Conservation (phyloP, 2,113 vertebrate species). For the Rattus rattus region DNA sequence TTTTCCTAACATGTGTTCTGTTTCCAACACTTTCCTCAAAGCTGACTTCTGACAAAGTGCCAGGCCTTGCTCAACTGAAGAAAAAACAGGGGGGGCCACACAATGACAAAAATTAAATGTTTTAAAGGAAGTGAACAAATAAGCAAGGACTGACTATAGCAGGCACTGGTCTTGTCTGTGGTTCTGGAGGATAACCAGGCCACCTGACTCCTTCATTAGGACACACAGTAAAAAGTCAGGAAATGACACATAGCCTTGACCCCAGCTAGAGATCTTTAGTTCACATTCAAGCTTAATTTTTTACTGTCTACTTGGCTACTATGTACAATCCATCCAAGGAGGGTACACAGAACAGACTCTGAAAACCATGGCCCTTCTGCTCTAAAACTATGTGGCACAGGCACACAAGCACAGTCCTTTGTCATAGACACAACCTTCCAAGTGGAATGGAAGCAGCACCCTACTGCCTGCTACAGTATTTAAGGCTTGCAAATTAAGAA, state of each 20-base stretch:
- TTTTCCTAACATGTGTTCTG: not conserved
- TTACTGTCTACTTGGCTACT: not conserved
- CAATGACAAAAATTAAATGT: not conserved
- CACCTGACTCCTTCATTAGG: not conserved
- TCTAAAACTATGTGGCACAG: not conserved
- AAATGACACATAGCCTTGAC: not conserved
- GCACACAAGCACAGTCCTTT: not conserved
- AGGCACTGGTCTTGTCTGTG: not conserved
- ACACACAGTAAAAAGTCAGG: not conserved
- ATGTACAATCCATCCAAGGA: not conserved
- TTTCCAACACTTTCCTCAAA: not conserved
- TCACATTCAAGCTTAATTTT: not conserved
- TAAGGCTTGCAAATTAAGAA: not conserved
- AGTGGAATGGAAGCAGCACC: not conserved
- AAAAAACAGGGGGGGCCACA: not conserved
- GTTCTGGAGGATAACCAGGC: not conserved
- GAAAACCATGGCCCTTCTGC: not conserved
- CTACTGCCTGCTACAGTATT: not conserved
- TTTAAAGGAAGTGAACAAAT: not conserved
- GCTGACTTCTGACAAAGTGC: slow-evolving; percentile 17
- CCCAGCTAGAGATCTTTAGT: not conserved
- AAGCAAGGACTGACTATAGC: not conserved
- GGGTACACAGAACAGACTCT: not conserved
- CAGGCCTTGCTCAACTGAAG: not conserved
- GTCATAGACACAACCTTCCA: not conserved